Evolutionary conservation across 1,140 invertebrate genomes (phyloP), one percentile per base, ranked within the genome.

Genomic region (Drosophila sucinea): DNA sequence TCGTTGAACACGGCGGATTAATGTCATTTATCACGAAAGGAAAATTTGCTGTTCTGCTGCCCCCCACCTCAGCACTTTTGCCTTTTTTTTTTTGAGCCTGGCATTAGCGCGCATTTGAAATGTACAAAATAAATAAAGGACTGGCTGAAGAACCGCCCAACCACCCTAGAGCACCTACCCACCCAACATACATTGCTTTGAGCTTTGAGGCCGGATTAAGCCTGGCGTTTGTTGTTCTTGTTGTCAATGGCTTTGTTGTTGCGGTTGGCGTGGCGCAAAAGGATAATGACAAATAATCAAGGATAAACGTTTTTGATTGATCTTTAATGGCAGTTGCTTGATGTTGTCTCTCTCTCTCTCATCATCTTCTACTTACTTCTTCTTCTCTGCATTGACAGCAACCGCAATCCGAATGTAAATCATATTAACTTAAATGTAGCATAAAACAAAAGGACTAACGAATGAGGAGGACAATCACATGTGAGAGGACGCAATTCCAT

Each of bases 201-300:
- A 67, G 47, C 67, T 74, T 63, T 60, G 40, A 66, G 44, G 61
- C 70, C 40, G 56, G 67, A 72, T 84, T 80, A 83, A 77, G 73
- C 73, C 73, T 71, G 70, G 60, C 70, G 51, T 70, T 75, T 64
- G 70, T 70, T 81, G 60, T 70, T 73, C 57, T 35, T 69, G 63
- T 66, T 79, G 70, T 70, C 65, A 69, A 61, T 70, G 68, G 69
- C 62, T 72, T 78, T 78, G 67, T 60, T 60, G 66, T 60, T 60
- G 66, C 66, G 40, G 68, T 74, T 68, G 73, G 66, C 65, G 66
- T 68, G 73, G 66, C 67, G 70, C 76, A 77, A 90, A 90, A 81
- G 87, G 81, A 90, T 90, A 90, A 90, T 83, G 80, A 89, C 87
- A 87, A 90, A 90, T 90, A 90, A 90, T 90, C 87, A 87, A 90